These are phyloP conservation scores for Argynnis bischoffii DNA, from an alignment of 2,888 invertebrate species.

Conservation along the genomic window DNA sequence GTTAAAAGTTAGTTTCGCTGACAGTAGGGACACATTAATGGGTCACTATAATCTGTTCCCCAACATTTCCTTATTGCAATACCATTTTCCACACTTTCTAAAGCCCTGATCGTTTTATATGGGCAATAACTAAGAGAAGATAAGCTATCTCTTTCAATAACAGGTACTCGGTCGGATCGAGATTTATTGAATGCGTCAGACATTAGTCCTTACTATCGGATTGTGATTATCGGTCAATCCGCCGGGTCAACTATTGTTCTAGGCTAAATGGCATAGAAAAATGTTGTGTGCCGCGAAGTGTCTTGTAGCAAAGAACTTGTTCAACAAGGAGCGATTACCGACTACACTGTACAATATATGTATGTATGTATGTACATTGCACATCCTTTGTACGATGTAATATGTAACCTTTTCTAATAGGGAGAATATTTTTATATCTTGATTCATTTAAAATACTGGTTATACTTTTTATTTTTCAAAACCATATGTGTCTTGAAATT, in stretches of 20 bases:
- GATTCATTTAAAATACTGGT: too few relatives aligned
- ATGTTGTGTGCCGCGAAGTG: conserved; percentile 3
- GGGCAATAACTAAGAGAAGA: conserved; percentile 48
- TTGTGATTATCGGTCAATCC: conserved; percentile 52
- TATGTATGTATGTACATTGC: too few relatives aligned
- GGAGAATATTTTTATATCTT: too few relatives aligned
- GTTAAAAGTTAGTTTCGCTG: neutral
- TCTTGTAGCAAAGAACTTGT: neutral
- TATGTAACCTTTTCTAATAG: too few relatives aligned
- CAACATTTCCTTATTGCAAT: conserved; percentile 39
- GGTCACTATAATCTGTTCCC: conserved; percentile 35
- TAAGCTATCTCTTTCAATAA: conserved; percentile 50
- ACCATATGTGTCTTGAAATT: too few relatives aligned
- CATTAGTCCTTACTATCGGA: conserved; percentile 49
- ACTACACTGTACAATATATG: too few relatives aligned
- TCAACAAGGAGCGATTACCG: neutral
- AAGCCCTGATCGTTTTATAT: conserved; percentile 42
- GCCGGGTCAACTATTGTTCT: conserved; percentile 50
- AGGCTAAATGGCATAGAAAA: conserved; percentile 26
- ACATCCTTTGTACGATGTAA: too few relatives aligned
- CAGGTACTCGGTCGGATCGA: conserved; percentile 45
- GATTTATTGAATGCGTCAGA: conserved; percentile 48
- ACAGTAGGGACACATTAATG: conserved; percentile 24
- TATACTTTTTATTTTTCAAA: too few relatives aligned
- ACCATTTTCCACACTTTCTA: conserved; percentile 42